Percentiles rank a stretch among this genome's conserved stretches.
These are phyloP conservation scores for Nomada fabriciana DNA, from an alignment of 2,888 invertebrate species.

Conservation along the genomic window DNA sequence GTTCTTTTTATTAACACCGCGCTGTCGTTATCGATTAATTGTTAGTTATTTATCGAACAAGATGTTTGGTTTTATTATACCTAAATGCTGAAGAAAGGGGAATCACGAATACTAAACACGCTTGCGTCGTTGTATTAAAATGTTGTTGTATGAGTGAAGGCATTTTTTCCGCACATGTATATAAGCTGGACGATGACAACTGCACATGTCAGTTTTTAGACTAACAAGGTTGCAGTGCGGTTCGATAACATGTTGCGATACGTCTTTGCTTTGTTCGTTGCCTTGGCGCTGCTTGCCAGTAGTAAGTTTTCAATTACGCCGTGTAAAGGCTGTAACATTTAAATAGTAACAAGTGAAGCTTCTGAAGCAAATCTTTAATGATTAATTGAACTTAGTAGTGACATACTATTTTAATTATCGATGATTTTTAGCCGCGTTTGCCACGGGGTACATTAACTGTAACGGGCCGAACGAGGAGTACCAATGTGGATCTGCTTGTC, in stretches of 20 bases:
- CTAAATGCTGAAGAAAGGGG: neutral
- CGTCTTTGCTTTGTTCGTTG: constrained; percentile 20
- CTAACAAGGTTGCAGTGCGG: neutral
- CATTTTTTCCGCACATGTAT: constrained; percentile 16
- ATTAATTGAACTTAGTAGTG: neutral
- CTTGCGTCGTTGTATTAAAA: neutral
- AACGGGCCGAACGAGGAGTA: constrained; percentile 39
- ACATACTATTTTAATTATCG: neutral
- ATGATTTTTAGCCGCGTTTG: constrained; percentile 18
- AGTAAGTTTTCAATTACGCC: constrained; percentile 26
- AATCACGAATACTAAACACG: neutral
- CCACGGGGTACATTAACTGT: fast-evolving
- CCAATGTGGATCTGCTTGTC: constrained; percentile 59
- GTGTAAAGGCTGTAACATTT: too few relatives aligned
- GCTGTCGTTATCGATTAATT: too few relatives aligned
- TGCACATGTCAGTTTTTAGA: neutral
- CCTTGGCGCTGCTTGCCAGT: constrained; percentile 15
- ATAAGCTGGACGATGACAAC: constrained; percentile 6
- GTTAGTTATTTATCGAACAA: too few relatives aligned
- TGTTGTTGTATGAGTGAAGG: neutral
- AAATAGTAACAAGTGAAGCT: too few relatives aligned
- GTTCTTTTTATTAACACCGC: too few relatives aligned
- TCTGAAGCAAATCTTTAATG: neutral
- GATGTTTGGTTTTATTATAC: too few relatives aligned
- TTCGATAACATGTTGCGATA: constrained; percentile 25